These are phyloP conservation scores for Carettochelys insculpta DNA, from an alignment of 2,113 vertebrate species.

Conservation along the genomic window DNA sequence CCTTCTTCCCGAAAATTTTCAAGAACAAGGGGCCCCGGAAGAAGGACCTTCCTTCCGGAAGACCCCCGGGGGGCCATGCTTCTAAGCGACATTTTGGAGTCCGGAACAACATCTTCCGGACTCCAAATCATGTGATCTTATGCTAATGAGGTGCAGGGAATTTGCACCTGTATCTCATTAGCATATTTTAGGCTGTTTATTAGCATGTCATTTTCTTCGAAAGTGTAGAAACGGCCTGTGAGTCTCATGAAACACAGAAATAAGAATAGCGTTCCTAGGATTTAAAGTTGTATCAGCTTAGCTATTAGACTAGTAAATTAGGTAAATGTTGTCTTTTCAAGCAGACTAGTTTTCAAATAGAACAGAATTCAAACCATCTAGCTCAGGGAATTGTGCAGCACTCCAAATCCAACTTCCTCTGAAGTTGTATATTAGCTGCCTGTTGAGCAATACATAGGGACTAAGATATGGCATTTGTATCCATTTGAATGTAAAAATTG, in stretches of 20 bases:
- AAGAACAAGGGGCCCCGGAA: no score
- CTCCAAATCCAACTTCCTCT: slow-evolving; percentile 33
- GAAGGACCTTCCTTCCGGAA: no score
- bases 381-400: neutral
- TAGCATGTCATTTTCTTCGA: no score
- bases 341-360: slow-evolving; percentile 43
- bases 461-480: slow-evolving; percentile 43
- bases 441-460: slow-evolving; percentile 40
- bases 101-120: no score
- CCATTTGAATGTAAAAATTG: slow-evolving; percentile 51
- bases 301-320: slow-evolving; percentile 66
- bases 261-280: slow-evolving; percentile 25
- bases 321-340: slow-evolving; percentile 39
- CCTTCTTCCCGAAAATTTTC: no score
- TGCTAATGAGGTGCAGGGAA: no score
- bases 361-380: neutral
- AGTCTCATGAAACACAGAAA: slow-evolving; percentile 54
- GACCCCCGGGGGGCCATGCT: no score
- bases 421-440: slow-evolving; percentile 17
- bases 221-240: neutral
- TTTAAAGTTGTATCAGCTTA: slow-evolving; percentile 47
- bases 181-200: no score
- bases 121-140: no score
- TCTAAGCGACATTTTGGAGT: no score
- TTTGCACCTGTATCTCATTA: no score